Evolutionary conservation across 1,140 invertebrate species (phyloP).

Genomic region (Samia ricini): DNA sequence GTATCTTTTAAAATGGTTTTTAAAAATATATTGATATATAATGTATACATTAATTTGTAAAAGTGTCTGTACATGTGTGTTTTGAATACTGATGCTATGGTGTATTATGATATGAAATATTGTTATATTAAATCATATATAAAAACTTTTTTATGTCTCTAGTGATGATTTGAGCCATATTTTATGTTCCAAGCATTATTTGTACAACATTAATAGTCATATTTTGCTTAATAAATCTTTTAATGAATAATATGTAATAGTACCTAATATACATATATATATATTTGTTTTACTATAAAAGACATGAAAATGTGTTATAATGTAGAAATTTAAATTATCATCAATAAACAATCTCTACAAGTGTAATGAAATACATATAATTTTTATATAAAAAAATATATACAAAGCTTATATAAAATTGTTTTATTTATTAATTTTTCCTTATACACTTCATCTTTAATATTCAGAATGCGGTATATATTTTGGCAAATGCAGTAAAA

Average conservation of each 20-base stretch:
- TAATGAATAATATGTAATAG: constrained; percentile 1
- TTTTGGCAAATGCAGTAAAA: too few relatives aligned
- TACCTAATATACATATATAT: background rate
- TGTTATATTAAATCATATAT: background rate
- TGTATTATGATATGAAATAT: constrained; percentile 17
- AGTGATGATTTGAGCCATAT: constrained; percentile 49
- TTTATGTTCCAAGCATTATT: constrained; percentile 50
- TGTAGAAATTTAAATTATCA: background rate
- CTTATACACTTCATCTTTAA: too few relatives aligned
- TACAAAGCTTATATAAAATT: constrained; percentile 51
- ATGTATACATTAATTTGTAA: background rate
- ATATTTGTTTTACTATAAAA: constrained; percentile 34
- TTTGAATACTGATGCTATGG: background rate
- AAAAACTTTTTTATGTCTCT: constrained; percentile 1
- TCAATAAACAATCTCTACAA: constrained; percentile 11
- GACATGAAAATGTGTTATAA: constrained; percentile 33
- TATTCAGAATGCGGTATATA: too few relatives aligned
- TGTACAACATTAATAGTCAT: constrained; percentile 52
- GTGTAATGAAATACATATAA: constrained; percentile 67
- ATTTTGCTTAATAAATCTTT: background rate
- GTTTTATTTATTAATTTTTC: constrained; percentile 54
- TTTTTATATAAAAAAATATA: constrained; percentile 67
- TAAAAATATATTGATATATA: too few relatives aligned
- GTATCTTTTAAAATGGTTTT: too few relatives aligned
- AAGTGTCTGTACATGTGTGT: background rate